Evolutionary conservation across 1,140 invertebrate species (phyloP).

Genomic region (Dufourea novaeangliae): DNA sequence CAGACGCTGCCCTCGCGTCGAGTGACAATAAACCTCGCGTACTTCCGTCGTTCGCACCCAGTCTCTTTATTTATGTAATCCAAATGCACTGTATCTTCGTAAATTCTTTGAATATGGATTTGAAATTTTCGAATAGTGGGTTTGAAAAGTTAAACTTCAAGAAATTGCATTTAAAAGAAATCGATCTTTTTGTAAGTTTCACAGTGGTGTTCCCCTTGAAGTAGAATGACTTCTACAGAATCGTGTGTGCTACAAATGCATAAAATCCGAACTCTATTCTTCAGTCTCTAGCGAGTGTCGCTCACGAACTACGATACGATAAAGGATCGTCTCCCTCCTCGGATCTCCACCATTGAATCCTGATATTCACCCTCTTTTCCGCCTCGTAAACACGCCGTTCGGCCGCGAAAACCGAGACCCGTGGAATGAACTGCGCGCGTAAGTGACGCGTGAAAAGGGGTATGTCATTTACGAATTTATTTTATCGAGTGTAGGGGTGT

Average conservation of each 20-base stretch:
- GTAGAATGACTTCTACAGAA: too few relatives aligned
- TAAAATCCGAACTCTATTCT: too few relatives aligned
- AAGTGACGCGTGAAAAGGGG: constrained; percentile 61
- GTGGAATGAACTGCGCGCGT: constrained; percentile 32
- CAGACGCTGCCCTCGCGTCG: background rate
- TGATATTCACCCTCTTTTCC: constrained; percentile 55
- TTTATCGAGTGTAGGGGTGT: constrained; percentile 48
- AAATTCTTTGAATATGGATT: too few relatives aligned
- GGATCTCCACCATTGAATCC: constrained; percentile 39
- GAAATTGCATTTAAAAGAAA: too few relatives aligned
- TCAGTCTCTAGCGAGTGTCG: constrained; percentile 17
- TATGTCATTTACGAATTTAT: constrained; percentile 61
- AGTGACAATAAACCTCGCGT: background rate
- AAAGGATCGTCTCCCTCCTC: constrained; percentile 27
- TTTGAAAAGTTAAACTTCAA: too few relatives aligned
- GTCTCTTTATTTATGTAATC: too few relatives aligned
- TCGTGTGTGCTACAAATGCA: too few relatives aligned
- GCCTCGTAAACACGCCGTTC: constrained; percentile 57
- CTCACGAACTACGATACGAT: constrained; percentile 27
- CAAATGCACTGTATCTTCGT: too few relatives aligned
- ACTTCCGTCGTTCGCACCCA: background rate
- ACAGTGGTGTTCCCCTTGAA: too few relatives aligned
- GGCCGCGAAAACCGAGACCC: constrained; percentile 10
- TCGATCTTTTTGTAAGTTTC: too few relatives aligned
- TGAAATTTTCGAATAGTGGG: too few relatives aligned